A percentile compares a stretch with the other conserved stretches of the same genome.
phyloP scores from a whole-genome alignment of 2,113 vertebrate species.

The Paracanthobrama guichenoti region DNA sequence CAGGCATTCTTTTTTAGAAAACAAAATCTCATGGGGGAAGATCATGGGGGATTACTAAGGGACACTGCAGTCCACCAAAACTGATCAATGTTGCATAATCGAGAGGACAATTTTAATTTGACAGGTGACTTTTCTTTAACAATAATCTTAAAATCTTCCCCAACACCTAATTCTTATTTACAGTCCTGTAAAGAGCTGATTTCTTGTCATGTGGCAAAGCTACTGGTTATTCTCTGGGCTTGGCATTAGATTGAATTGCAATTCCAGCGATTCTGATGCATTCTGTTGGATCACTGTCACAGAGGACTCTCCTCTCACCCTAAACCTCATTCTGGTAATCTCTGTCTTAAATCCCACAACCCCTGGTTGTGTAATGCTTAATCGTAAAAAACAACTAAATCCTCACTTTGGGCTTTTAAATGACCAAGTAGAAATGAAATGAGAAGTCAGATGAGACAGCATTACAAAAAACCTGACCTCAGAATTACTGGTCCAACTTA shows the following conservation, averaged over 20 bases:
- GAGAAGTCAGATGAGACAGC: conserved; percentile 6
- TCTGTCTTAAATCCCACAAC: conserved; percentile 40
- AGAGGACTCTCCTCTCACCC: neutral
- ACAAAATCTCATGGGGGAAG: conserved; percentile 56
- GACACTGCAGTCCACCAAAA: conserved; percentile 55
- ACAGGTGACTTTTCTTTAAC: neutral
- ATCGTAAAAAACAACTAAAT: conserved; percentile 36
- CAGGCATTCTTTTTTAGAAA: conserved; percentile 12
- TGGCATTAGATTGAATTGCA: neutral
- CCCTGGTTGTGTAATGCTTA: conserved; percentile 43
- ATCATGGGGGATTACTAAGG: conserved; percentile 53
- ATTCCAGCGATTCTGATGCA: neutral
- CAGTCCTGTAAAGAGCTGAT: neutral
- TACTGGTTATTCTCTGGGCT: neutral
- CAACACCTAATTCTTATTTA: neutral
- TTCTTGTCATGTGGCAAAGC: neutral
- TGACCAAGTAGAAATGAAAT: neutral
- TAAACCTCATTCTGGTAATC: conserved; percentile 35
- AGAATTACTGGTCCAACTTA: neutral
- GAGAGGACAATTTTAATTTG: conserved; percentile 45
- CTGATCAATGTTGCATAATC: conserved; percentile 53
- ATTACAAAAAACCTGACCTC: conserved; percentile 4
- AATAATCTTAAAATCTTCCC: conserved; percentile 2
- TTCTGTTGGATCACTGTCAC: conserved; percentile 34
- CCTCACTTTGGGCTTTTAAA: conserved; percentile 40